phyloP scores from a whole-genome alignment of 1,140 invertebrate genomes.

The Heliconius hewitsoni region DNA sequence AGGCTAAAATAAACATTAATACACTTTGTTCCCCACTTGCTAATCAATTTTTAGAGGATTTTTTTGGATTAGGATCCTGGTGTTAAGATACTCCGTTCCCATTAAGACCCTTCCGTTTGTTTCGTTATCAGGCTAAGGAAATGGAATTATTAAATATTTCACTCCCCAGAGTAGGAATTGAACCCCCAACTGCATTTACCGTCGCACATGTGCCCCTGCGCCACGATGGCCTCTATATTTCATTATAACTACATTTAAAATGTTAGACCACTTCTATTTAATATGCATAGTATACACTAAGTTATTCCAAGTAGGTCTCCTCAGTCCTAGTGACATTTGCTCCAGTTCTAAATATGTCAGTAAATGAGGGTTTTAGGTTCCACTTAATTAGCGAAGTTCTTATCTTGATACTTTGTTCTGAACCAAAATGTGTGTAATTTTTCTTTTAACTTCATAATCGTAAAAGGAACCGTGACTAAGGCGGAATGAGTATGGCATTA shows the following conservation, averaged over 20 bases:
- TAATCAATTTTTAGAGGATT: too few relatives aligned
- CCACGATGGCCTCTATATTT: too few relatives aligned
- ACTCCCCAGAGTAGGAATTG: too few relatives aligned
- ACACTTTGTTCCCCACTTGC: too few relatives aligned
- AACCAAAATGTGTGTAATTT: neutral
- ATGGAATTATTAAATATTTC: too few relatives aligned
- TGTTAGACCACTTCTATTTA: neutral
- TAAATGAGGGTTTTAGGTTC: constrained; percentile 19
- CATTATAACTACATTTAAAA: neutral
- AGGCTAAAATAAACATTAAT: too few relatives aligned
- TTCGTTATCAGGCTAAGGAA: too few relatives aligned
- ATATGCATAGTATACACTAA: neutral
- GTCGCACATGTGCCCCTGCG: too few relatives aligned
- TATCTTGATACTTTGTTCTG: neutral
- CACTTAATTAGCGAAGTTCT: constrained; percentile 13
- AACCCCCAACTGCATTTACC: too few relatives aligned
- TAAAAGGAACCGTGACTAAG: neutral
- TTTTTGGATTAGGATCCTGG: too few relatives aligned
- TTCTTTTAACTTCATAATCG: neutral
- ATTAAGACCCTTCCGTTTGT: too few relatives aligned
- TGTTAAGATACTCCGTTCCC: too few relatives aligned
- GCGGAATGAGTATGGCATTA: neutral
- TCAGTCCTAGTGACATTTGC: neutral
- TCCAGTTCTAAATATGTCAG: constrained; percentile 26
- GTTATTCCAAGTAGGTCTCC: neutral